Evolutionary conservation across 2,888 invertebrate genomes (phyloP).

Genomic region (Drosophila birchii): DNA sequence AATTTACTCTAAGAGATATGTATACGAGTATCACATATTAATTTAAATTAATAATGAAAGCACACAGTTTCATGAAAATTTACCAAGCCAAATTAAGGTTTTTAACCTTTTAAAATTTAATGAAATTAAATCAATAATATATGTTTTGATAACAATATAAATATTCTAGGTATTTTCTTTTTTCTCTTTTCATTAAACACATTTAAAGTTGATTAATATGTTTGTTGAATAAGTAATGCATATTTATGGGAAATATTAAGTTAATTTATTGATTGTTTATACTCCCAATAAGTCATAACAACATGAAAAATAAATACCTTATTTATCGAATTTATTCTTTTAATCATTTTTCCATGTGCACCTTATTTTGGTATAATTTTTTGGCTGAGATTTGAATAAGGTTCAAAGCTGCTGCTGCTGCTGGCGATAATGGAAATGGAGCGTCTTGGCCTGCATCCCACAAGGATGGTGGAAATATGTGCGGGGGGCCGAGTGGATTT

Average conservation of each 20-base stretch:
- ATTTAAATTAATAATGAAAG: neutral
- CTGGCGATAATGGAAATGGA: constrained; percentile 77
- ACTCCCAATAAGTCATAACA: neutral
- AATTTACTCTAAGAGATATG: neutral
- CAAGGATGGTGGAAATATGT: neutral
- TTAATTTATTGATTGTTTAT: constrained; percentile 1
- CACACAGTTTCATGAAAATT: neutral
- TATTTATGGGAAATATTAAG: neutral
- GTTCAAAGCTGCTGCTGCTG: constrained; percentile 74
- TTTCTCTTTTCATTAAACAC: too few species aligned
- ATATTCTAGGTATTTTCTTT: neutral
- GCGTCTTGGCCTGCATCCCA: constrained; percentile 45
- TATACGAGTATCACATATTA: neutral
- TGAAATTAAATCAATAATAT: neutral
- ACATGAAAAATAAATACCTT: neutral
- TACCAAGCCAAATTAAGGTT: neutral
- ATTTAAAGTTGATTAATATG: too few species aligned
- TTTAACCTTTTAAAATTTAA: too few species aligned
- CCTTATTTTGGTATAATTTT: constrained; percentile 59
- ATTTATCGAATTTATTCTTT: neutral
- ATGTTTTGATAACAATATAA: neutral
- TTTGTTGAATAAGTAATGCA: neutral
- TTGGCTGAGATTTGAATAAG: constrained; percentile 74
- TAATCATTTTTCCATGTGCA: constrained; percentile 22
- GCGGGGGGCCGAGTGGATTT: constrained; percentile 50